A percentile compares a stretch with the other conserved stretches of the same genome.
phyloP scores from a whole-genome alignment of 2,888 invertebrate genomes.

The Eristalis intricaria region DNA sequence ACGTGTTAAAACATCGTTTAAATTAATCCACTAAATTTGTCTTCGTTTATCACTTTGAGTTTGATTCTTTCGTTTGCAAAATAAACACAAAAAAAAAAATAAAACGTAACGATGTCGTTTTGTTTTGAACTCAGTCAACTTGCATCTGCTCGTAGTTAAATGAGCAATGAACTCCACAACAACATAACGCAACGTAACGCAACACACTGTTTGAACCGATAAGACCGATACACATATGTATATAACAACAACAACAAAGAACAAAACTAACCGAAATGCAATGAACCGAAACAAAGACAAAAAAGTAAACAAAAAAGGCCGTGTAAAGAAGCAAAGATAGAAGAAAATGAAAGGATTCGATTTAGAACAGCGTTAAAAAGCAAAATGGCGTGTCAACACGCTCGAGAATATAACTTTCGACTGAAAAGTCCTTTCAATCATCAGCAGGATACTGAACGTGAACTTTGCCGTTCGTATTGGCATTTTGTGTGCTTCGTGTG shows the following conservation, averaged over 20 bases:
- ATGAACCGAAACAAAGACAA: slow-evolving; percentile 35
- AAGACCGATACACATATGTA: slow-evolving; percentile 12
- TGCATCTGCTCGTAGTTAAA: background rate
- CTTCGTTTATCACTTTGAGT: background rate
- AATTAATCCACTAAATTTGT: slow-evolving; percentile 12
- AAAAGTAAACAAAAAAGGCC: slow-evolving; percentile 71
- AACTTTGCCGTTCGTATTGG: slow-evolving; percentile 59
- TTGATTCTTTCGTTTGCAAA: slow-evolving; percentile 22
- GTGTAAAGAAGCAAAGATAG: slow-evolving; percentile 71
- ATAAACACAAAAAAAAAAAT: slow-evolving; percentile 30
- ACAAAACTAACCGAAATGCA: slow-evolving; percentile 10
- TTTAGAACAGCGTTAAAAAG: slow-evolving; percentile 76
- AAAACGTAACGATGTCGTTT: background rate
- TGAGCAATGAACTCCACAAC: background rate
- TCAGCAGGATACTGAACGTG: slow-evolving; percentile 68
- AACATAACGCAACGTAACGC: slow-evolving; percentile 32
- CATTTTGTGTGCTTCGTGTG: slow-evolving; percentile 50
- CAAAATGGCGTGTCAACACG: slow-evolving; percentile 80
- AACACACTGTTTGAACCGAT: slow-evolving; percentile 21
- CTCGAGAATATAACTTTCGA: slow-evolving; percentile 81
- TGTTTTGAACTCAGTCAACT: background rate
- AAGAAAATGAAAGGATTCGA: slow-evolving; percentile 71
- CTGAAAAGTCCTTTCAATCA: slow-evolving; percentile 75
- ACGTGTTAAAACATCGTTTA: background rate
- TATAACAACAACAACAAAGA: slow-evolving; percentile 23